These are phyloP conservation scores for Hemiscyllium ocellatum DNA, from an alignment of 2,113 vertebrate genomes.

Conservation along the genomic window DNA sequence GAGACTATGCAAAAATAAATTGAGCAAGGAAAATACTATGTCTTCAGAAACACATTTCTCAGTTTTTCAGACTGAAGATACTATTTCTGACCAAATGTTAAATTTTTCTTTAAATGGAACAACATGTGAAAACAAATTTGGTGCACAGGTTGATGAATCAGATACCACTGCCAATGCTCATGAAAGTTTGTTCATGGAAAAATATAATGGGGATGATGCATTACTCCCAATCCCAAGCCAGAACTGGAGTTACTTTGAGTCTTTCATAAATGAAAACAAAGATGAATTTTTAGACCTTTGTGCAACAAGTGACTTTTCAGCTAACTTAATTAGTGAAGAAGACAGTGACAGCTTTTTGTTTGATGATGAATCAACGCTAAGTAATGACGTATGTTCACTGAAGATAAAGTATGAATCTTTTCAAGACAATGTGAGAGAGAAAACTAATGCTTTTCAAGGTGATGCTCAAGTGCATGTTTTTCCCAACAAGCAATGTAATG, in stretches of 20 bases:
- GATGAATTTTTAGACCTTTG: conserved; percentile 35
- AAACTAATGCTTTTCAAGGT: conserved; percentile 7
- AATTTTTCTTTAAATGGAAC: conserved; percentile 32
- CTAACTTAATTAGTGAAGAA: conserved; percentile 27
- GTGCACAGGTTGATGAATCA: not conserved
- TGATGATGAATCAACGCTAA: conserved; percentile 36
- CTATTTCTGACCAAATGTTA: conserved; percentile 32
- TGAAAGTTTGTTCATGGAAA: not conserved
- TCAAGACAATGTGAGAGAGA: conserved; percentile 22
- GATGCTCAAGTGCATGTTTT: conserved; percentile 29
- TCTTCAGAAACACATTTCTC: conserved; percentile 17
- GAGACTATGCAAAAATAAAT: conserved; percentile 25
- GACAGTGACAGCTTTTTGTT: conserved; percentile 36
- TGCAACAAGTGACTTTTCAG: conserved; percentile 28
- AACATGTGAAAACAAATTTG: conserved; percentile 31
- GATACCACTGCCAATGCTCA: not conserved
- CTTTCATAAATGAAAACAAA: conserved; percentile 34
- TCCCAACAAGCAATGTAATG: conserved; percentile 11
- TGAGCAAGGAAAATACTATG: not conserved
- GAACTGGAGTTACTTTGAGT: conserved; percentile 36
- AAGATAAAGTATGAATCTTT: conserved; percentile 35
- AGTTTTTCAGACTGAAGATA: conserved; percentile 30
- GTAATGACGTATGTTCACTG: conserved; percentile 26
- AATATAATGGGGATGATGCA: conserved; percentile 24
- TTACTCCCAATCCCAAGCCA: conserved; percentile 30